A percentile compares a stretch with the other conserved stretches of the same genome.
Evolutionary conservation across 2,888 invertebrate genomes (phyloP).

Genomic region (Chaetogeoica ovagalla): DNA sequence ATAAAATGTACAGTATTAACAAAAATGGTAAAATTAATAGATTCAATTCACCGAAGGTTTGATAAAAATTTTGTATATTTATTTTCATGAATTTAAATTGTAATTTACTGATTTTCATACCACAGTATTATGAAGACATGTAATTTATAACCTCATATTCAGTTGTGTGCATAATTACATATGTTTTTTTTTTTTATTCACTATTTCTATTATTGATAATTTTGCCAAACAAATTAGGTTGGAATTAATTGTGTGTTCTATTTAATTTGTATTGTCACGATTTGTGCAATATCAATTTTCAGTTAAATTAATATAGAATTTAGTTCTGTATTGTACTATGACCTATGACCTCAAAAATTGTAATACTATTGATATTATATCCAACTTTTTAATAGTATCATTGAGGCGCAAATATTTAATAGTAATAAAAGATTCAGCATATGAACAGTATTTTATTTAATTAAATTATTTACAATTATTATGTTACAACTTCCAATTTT

Average conservation of each 20-base stretch:
- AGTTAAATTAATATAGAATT: background rate
- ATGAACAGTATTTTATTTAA: background rate
- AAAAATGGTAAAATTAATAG: no score
- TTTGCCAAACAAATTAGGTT: background rate
- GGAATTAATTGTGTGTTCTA: background rate
- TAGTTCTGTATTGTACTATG: slow-evolving; percentile 3
- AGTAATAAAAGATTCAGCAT: background rate
- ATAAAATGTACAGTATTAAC: no score
- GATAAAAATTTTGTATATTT: background rate
- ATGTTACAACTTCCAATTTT: no score
- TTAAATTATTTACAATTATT: no score
- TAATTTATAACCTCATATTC: background rate
- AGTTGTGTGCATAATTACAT: background rate
- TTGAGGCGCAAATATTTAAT: background rate
- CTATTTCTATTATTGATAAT: background rate
- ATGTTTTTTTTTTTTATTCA: background rate
- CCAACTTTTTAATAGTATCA: background rate
- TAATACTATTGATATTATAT: slow-evolving; percentile 8
- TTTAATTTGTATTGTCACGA: background rate
- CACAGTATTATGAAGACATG: background rate
- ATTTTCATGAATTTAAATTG: background rate
- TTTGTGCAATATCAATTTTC: background rate
- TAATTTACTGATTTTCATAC: background rate
- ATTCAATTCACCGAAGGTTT: no score
- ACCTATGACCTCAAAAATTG: background rate